These are phyloP conservation scores for Taurulus bubalis DNA, from an alignment of 2,113 vertebrate species.

Conservation along the genomic window DNA sequence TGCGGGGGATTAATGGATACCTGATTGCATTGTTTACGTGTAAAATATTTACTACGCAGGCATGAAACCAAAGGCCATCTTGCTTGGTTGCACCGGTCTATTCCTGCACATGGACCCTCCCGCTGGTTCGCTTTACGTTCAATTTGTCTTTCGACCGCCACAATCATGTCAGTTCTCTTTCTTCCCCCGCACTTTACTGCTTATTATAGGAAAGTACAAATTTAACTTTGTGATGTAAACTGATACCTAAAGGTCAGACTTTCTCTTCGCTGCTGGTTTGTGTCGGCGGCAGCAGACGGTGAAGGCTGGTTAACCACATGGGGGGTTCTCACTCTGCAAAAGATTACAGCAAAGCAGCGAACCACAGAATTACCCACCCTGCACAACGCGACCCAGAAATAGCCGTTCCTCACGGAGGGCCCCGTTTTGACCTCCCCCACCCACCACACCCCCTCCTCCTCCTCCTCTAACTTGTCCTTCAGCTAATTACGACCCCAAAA, in stretches of 20 bases:
- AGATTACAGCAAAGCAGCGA: slow-evolving; percentile 32
- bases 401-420: slow-evolving; percentile 9
- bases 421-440: slow-evolving; percentile 34
- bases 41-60: not conserved
- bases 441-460: slow-evolving; percentile 16
- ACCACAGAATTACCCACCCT: slow-evolving; percentile 38
- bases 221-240: not conserved
- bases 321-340: slow-evolving; percentile 37
- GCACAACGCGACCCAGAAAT: slow-evolving; percentile 24
- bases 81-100: not conserved
- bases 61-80: not conserved
- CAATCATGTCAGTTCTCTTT: no score
- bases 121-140: not conserved
- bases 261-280: not conserved
- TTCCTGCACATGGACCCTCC: slow-evolving; percentile 1
- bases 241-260: not conserved
- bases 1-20: not conserved
- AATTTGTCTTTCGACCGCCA: not conserved
- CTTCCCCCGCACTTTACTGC: not conserved
- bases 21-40: slow-evolving; percentile 12
- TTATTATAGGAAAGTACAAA: not conserved
- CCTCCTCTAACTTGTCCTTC: slow-evolving; percentile 24
- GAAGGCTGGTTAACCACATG: slow-evolving; percentile 38
- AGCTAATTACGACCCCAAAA: slow-evolving; percentile 52
- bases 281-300: slow-evolving; percentile 10